Evolutionary conservation across 2,797 vertebrate species (phyloP), one percentile per base, ranked within the genome.

Genomic region (Spinibarbus caldwelli): DNA sequence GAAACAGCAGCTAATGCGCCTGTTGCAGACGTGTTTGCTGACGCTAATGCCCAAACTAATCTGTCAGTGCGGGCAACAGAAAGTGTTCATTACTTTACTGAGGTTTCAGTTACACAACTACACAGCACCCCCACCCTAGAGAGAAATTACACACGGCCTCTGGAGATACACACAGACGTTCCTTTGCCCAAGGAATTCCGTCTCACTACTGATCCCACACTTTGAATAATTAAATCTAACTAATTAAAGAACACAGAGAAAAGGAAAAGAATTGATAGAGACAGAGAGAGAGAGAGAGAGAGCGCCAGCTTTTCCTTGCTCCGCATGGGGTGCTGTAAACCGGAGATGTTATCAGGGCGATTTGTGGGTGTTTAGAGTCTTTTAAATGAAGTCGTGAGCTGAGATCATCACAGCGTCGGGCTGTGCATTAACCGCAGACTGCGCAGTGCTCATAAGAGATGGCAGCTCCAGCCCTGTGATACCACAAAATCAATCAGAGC

Each of bases 61-160:
- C 75, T 45, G 15, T 78, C 62, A 84, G 75, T 19, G 38, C 21
- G 19, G 41, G 34, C 84, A 71, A 91, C 90, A 87, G 82, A 89
- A 75, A 91, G 92, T 89, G 91, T 88, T 91, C 90, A 91, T 80
- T 89, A 93, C 90, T 90, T 93, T 88, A 86, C 78, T 17, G 85
- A 90, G 91, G 89, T 78, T 81, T 91, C 92, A 92, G 93, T 94
- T 90, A 91, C 54, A 62, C 77, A 90, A 86, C 78, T 92, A 92
- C 92, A 90, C 82, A 89, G 87, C 89, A 84, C 91, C 91, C 91
- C 88, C 90, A 92, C 93, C 91, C 90, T 86, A 83, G 91, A 93
- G 93, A 94, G 93, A 93, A 93, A 94, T 95, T 94, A 94, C 91
- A 93, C 87, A 90, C 87, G 85, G 93, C 91, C 93, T 91, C 91